These are phyloP conservation scores for Dinoponera quadriceps DNA, from an alignment of 1,140 invertebrate genomes.

Conservation along the genomic window DNA sequence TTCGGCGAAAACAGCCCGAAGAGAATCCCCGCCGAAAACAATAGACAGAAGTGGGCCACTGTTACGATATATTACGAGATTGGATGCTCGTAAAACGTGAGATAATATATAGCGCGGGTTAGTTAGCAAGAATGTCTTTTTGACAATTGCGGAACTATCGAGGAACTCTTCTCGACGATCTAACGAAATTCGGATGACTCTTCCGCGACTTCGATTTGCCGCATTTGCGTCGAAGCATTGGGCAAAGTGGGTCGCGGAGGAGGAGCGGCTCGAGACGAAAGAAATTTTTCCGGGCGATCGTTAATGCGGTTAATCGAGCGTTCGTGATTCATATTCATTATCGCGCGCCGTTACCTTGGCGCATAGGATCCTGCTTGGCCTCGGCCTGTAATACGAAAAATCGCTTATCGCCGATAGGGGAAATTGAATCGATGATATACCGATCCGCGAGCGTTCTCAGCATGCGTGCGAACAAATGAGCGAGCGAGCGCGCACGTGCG, in stretches of 20 bases:
- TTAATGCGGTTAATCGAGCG: constrained; percentile 1
- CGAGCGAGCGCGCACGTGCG: not conserved
- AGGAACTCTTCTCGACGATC: too few species aligned
- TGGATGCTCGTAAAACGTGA: too few species aligned
- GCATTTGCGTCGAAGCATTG: not conserved
- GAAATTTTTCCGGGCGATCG: constrained; percentile 4
- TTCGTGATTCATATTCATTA: constrained; percentile 39
- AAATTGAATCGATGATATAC: not conserved
- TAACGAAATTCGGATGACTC: constrained; percentile 14
- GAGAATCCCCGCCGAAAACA: too few species aligned
- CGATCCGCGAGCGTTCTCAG: not conserved
- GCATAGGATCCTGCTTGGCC: not conserved
- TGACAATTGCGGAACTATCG: too few species aligned
- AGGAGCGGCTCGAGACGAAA: not conserved
- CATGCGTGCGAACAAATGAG: not conserved
- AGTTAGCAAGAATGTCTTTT: too few species aligned
- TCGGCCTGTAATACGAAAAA: constrained; percentile 13
- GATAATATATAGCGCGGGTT: too few species aligned
- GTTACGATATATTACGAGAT: too few species aligned
- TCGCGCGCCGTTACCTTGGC: constrained; percentile 12
- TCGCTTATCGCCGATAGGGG: not conserved
- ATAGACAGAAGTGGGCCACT: too few species aligned
- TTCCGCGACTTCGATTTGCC: not conserved
- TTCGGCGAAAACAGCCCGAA: too few species aligned
- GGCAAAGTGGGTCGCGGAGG: constrained; percentile 19